These are phyloP conservation scores for Torymus aiolomorphi DNA, from an alignment of 2,888 invertebrate species.

Conservation along the genomic window DNA sequence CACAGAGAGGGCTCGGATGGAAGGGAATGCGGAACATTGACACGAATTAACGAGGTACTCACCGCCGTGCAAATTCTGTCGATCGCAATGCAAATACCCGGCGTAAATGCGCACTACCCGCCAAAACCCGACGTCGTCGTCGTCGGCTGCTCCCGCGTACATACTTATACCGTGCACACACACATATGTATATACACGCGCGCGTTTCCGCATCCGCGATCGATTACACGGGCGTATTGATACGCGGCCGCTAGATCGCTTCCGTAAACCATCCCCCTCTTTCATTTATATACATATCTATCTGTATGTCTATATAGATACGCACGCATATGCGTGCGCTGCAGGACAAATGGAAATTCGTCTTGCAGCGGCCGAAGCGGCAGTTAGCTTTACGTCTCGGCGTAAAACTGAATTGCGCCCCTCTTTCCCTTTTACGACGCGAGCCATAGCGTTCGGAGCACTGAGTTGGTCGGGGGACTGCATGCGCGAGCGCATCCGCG, in stretches of 20 bases:
- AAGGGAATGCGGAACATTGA: conserved; percentile 32
- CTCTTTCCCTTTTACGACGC: conserved; percentile 18
- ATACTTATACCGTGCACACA: background rate
- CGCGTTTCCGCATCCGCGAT: conserved; percentile 8
- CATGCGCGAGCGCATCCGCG: conserved; percentile 21
- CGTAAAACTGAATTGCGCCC: conserved; percentile 42
- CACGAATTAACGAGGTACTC: conserved; percentile 65
- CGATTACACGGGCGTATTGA: conserved; percentile 44
- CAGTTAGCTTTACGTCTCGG: conserved; percentile 46
- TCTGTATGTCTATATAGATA: conserved; percentile 19
- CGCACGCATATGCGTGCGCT: conserved; percentile 30
- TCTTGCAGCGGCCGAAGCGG: conserved; percentile 25
- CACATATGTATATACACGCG: background rate
- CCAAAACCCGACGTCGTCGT: background rate
- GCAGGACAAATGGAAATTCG: conserved; percentile 56
- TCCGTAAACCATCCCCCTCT: conserved; percentile 14
- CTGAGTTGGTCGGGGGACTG: conserved; percentile 15
- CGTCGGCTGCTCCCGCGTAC: background rate
- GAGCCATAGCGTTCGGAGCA: conserved; percentile 22
- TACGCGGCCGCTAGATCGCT: conserved; percentile 33
- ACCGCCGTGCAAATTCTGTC: conserved; percentile 61
- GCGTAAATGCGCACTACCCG: conserved; percentile 37
- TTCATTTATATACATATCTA: background rate
- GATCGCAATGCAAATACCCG: conserved; percentile 57
- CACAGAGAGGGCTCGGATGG: background rate